These are phyloP conservation scores for Larimichthys polyactis DNA, from an alignment of 2,113 vertebrate genomes.

Conservation along the genomic window DNA sequence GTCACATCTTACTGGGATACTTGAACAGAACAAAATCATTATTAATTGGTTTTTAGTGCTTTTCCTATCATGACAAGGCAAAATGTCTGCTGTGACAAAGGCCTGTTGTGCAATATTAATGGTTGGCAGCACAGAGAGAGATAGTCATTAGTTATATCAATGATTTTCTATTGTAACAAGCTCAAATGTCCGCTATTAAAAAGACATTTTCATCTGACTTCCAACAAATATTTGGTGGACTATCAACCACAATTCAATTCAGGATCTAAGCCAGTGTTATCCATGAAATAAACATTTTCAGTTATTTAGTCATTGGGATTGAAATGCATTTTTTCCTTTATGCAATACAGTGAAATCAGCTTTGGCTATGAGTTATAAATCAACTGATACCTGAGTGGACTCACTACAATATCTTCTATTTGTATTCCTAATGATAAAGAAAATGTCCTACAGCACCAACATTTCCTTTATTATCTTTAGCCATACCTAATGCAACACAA, in stretches of 20 bases:
- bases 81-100: constrained; percentile 5
- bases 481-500: too few species aligned
- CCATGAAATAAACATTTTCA: background rate
- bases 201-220: background rate
- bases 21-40: background rate
- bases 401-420: background rate
- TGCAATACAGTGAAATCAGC: background rate
- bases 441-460: too few species aligned
- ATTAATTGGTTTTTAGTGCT: background rate
- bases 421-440: background rate
- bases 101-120: background rate
- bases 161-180: background rate
- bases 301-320: too few species aligned
- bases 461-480: too few species aligned
- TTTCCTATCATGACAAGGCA: background rate
- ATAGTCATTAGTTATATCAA: background rate
- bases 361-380: background rate
- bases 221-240: background rate
- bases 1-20: background rate
- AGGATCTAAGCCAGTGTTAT: background rate
- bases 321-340: background rate
- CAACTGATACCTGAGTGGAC: background rate
- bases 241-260: background rate
- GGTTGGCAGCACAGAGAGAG: too few species aligned
- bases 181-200: constrained; percentile 14